Evolutionary conservation across 2,113 vertebrate species (phyloP), one percentile per base, ranked within the genome.

Genomic region (Sebastes fasciatus): DNA sequence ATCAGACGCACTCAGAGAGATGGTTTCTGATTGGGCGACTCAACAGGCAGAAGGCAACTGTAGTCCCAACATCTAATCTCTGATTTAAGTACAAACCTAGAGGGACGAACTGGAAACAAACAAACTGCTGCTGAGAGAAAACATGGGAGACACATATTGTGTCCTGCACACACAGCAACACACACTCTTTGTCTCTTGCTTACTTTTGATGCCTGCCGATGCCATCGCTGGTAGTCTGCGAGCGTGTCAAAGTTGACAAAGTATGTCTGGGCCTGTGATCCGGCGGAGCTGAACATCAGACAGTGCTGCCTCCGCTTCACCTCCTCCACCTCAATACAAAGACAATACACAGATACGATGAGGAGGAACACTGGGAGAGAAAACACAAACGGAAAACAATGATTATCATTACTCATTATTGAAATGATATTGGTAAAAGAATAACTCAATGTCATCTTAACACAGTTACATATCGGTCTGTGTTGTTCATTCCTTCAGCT

Each of bases 141-240:
- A 70, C 57, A 65, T 0, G 4, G 48, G 16, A 62, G 46, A 81
- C 70, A 64, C 62, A 58, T 45, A 67, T 8, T 73, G 75, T 71
- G 46, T 57, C 40, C 23, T 26, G 3, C 43, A 89, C 51, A 43
- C 65, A 71, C 51, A 66, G 5, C 12, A 19, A 61, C 63, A 87
- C 66, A 43, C 21, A 42, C 26, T 43, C 43, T 45, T 42, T 68
- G 57, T 79, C 11, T 82, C 49, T 51, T 45, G 60, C 93, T 97
- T 95, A 99, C 98, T 95, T 97, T 98, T 82, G 97, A 97, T 0
- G 98, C 98, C 48, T 98, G 97, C 21, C 98, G 97, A 74, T 97
- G 95, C 98, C 98, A 99, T 49, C 98, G 94, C 92, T 98, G 98
- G 89, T 95, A 98, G 83, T 99, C 97, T 0, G 96, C 90, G 61